These are phyloP conservation scores for Zaprionus vittiger DNA, from an alignment of 1,140 invertebrate species.

Conservation along the genomic window DNA sequence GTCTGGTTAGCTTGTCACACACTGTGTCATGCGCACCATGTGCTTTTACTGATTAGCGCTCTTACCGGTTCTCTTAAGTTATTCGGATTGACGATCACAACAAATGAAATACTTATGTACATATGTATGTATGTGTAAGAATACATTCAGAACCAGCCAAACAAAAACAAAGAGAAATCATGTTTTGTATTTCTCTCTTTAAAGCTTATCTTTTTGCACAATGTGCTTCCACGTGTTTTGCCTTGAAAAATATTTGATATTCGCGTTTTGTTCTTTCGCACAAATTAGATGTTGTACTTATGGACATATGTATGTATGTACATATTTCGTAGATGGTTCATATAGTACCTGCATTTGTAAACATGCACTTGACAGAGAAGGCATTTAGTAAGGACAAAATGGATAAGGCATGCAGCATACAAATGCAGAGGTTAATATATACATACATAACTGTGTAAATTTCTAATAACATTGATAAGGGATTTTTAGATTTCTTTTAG, in stretches of 20 bases:
- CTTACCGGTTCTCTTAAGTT: constrained; percentile 31
- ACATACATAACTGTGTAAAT: neutral
- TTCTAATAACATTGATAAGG: too few relatives aligned
- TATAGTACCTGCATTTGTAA: too few relatives aligned
- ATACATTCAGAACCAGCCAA: neutral
- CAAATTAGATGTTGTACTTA: neutral
- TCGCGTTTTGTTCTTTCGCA: neutral
- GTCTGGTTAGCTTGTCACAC: constrained; percentile 17
- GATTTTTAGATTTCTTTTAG: too few relatives aligned
- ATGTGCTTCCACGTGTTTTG: constrained; percentile 49
- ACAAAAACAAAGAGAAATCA: neutral
- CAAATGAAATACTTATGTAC: constrained; percentile 13
- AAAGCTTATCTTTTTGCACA: constrained; percentile 9
- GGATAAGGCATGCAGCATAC: too few relatives aligned
- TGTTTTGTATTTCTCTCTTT: constrained; percentile 1
- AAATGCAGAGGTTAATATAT: too few relatives aligned
- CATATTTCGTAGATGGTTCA: neutral
- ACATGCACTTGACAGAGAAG: too few relatives aligned
- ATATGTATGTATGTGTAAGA: constrained; percentile 13
- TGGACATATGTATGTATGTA: neutral
- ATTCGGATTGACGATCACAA: constrained; percentile 28
- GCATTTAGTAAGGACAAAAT: too few relatives aligned
- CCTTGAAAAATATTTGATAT: neutral
- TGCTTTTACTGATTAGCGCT: constrained; percentile 58
- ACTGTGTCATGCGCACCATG: constrained; percentile 82